Base-by-base conservation (phyloP, 2,797 vertebrate species). In the Hippoglossus hippoglossus region DNA sequence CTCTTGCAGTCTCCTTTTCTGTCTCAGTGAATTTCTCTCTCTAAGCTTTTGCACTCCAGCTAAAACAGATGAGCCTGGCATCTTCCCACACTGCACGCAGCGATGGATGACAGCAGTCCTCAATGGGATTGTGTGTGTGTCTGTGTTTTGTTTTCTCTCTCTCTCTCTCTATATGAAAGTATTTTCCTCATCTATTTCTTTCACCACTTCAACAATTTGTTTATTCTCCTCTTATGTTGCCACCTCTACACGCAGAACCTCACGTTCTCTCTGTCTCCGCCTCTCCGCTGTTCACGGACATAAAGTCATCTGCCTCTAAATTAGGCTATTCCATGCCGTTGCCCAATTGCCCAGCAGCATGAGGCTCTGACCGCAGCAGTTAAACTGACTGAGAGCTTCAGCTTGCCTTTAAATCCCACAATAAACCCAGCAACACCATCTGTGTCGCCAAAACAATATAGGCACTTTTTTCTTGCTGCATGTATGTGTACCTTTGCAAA, bases 321-420 rank as follows among this genome's bases (percentile, higher is more conserved):
- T 91, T 84, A 62, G 87, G 82, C 77, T 85, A 74, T 89, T 87
- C 83, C 81, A 86, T 84, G 80, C 68, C 69, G 57, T 72, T 88
- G 88, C 87, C 86, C 88, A 91, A 89, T 86, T 86, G 82, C 85
- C 90, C 82, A 84, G 62, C 56, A 87, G 89, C 86, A 61, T 52
- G 62, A 84, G 72, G 63, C 81, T 79, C 71, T 57, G 84, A 67
- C 72, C 31, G 44, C 80, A 59, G 82, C 36, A 64, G 73, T 83
- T 85, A 63, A 73, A 67, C 73, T 50, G 69, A 65, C 63, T 11
- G 28, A 79, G 71, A 64, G 64, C 56, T 76, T 75, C 67, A 46
- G 67, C 67, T 26, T 76, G 72, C 78, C 73, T 85, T 77, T 68
- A 81, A 71, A 80, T 71, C 79, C 74, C 44, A 72, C 54, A 60